Conservation (phyloP, 1,140 invertebrate genomes). For the Drosophila virilis region DNA sequence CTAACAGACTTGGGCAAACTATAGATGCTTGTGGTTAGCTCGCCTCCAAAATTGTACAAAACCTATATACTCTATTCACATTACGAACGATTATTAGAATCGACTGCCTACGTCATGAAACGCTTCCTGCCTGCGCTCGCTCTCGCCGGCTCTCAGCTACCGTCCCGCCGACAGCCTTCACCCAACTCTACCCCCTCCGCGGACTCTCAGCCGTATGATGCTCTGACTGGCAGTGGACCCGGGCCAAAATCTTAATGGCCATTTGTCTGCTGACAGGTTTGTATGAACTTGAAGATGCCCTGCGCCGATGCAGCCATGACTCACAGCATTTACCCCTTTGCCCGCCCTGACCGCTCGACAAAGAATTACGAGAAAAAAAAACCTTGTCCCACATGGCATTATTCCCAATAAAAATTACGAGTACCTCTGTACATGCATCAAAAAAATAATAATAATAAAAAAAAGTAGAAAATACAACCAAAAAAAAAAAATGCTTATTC, state of each 20-base stretch:
- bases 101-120: constrained; percentile 11
- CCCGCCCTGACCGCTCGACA: not conserved
- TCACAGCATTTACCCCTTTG: constrained; percentile 6
- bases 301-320: constrained; percentile 24
- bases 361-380: constrained; percentile 1
- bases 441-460: not conserved
- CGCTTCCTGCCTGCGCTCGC: constrained; percentile 13
- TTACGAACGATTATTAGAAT: not conserved
- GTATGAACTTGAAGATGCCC: constrained; percentile 39
- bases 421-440: constrained; percentile 12
- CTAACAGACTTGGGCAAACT: too few relatives aligned
- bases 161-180: not conserved
- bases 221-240: constrained; percentile 13
- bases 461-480: not conserved
- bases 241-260: constrained; percentile 41
- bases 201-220: not conserved
- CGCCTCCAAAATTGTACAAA: too few relatives aligned
- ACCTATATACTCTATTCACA: too few relatives aligned
- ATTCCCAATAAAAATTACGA: constrained; percentile 37
- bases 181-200: not conserved
- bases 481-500: constrained; percentile 9
- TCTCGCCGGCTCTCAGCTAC: not conserved
- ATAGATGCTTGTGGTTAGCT: too few relatives aligned
- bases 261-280: constrained; percentile 40
- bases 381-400: constrained; percentile 45